Conservation (phyloP, 2,888 invertebrate species). For the Hirtodrosophila trivittata region DNA sequence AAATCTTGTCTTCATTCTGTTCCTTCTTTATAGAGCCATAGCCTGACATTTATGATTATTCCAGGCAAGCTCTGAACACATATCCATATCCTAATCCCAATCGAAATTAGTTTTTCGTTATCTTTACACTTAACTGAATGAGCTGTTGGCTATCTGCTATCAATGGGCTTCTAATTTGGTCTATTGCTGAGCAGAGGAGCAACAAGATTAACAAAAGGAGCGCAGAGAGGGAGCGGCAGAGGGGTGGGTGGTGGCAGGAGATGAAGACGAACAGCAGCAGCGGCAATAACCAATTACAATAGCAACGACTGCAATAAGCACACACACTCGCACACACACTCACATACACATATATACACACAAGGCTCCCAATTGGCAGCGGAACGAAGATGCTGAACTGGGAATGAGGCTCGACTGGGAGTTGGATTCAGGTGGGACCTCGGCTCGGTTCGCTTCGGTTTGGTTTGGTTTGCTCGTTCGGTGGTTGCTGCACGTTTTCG, state of each 20-base stretch:
- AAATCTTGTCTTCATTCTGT: no score
- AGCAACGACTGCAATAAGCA: conserved; percentile 31
- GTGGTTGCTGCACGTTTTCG: conserved; percentile 62
- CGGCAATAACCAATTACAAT: conserved; percentile 54
- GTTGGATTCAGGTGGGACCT: neutral
- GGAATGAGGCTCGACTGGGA: neutral
- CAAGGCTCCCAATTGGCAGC: conserved; percentile 29
- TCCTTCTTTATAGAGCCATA: no score
- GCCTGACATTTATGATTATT: no score
- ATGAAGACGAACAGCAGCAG: conserved; percentile 24
- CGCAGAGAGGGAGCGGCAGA: neutral
- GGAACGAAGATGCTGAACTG: conserved; percentile 24
- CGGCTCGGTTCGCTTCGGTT: neutral
- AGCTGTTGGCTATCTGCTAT: conserved; percentile 4
- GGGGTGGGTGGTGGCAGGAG: neutral
- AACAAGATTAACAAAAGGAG: conserved; percentile 1
- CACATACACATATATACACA: conserved; percentile 31
- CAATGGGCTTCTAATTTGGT: conserved; percentile 32
- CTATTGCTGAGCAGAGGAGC: conserved; percentile 13
- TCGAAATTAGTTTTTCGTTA: neutral
- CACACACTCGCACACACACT: conserved; percentile 23
- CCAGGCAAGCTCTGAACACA: neutral
- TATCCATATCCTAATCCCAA: neutral
- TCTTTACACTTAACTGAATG: neutral
- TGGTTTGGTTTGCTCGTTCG: conserved; percentile 3